Conservation (phyloP, 37 sponge, comb jelly and placozoan species). For the Petrosia ficiformis region DNA sequence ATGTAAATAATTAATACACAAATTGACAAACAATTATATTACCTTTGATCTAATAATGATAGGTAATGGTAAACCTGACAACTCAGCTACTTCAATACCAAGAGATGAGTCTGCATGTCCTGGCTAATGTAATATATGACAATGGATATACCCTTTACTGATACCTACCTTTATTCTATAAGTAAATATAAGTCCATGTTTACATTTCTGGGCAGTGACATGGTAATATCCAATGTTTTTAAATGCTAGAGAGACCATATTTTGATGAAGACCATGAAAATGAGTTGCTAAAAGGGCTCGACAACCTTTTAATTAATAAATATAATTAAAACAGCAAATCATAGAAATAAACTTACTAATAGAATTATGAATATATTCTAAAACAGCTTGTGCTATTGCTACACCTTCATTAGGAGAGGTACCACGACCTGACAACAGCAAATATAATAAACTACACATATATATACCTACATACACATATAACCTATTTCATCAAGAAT, state of each 20-base stretch:
- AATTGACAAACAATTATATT: background rate
- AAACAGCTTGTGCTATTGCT: constrained; percentile 65
- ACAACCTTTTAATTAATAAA: constrained; percentile 43
- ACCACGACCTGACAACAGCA: constrained; percentile 58
- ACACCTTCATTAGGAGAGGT: constrained; percentile 76
- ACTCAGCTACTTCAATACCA: constrained; percentile 72
- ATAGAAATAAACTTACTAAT: constrained; percentile 33
- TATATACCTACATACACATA: background rate
- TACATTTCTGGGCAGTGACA: constrained; percentile 10
- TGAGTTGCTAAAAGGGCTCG: constrained; percentile 73
- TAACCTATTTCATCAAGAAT: constrained; percentile 88
- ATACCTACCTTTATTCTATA: constrained; percentile 53
- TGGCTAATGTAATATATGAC: constrained; percentile 31
- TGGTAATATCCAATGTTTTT: background rate
- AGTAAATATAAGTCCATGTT: constrained; percentile 37
- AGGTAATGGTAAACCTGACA: constrained; percentile 62
- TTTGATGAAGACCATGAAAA: constrained; percentile 39
- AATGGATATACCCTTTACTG: background rate
- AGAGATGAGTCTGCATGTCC: constrained; percentile 55
- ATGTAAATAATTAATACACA: background rate
- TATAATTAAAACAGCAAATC: background rate
- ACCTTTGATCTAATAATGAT: constrained; percentile 71
- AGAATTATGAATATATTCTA: constrained; percentile 60
- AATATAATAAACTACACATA: background rate
- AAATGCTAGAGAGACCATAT: constrained; percentile 46